A percentile compares a stretch with the other conserved stretches of the same genome.
These are phyloP conservation scores for Trichonephila clavata DNA, from an alignment of 1,140 invertebrate species.

Conservation along the genomic window DNA sequence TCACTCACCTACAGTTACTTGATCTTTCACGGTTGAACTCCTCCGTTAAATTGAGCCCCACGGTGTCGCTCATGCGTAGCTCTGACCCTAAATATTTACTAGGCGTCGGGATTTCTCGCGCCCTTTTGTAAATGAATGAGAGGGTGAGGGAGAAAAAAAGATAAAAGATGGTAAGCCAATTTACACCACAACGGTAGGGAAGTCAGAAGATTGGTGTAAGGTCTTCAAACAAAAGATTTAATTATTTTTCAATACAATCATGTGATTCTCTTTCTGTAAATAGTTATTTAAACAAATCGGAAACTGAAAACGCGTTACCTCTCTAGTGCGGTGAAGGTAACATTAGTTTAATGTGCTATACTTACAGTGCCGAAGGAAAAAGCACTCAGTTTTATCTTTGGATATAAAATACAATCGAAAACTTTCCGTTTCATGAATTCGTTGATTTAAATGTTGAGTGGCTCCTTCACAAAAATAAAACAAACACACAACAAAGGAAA, in stretches of 20 bases:
- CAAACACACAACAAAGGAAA: no score
- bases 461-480: no score
- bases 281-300: neutral
- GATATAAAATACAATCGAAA: no score
- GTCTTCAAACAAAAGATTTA: neutral
- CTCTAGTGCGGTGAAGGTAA: no score
- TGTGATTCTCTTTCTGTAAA: no score
- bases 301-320: neutral
- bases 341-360: no score
- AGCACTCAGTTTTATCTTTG: no score
- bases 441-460: no score
- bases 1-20: neutral
- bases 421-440: no score
- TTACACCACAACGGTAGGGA: neutral
- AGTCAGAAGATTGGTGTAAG: neutral
- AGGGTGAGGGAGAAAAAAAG: neutral
- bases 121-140: neutral
- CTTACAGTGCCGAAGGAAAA: no score
- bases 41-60: conserved; percentile 47
- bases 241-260: neutral
- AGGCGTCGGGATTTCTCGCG: neutral
- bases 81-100: conserved; percentile 71
- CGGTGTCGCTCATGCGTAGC: conserved; percentile 37
- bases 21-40: conserved; percentile 67
- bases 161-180: neutral